Percentiles rank a stretch among this genome's conserved stretches.
Conservation (phyloP, 1,140 invertebrate genomes). For the Sycophaga agraensis region DNA sequence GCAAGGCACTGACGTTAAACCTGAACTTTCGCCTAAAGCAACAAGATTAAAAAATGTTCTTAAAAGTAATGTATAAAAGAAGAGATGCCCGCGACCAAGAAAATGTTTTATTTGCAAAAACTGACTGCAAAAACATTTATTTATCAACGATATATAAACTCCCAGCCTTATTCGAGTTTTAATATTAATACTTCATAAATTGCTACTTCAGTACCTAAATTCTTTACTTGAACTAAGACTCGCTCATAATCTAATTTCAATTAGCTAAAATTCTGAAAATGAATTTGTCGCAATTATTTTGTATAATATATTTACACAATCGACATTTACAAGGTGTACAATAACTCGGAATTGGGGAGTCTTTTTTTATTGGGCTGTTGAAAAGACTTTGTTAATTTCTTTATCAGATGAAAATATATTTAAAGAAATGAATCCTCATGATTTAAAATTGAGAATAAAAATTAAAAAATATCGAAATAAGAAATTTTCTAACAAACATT, state of each 20-base stretch:
- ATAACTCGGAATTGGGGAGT: constrained; percentile 11
- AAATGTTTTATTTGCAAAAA: neutral
- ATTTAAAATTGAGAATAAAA: too few species aligned
- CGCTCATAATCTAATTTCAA: neutral
- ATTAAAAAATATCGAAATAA: too few species aligned
- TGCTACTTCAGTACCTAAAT: constrained; percentile 12
- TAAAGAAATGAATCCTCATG: too few species aligned
- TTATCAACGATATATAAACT: constrained; percentile 3
- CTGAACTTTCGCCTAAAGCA: neutral
- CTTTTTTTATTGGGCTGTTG: neutral
- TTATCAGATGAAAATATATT: too few species aligned
- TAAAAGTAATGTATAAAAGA: neutral
- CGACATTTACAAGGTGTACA: constrained; percentile 27
- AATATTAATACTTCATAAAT: constrained; percentile 24
- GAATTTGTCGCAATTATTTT: constrained; percentile 2
- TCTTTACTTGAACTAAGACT: neutral
- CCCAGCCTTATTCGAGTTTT: constrained; percentile 8
- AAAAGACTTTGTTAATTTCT: constrained; percentile 16
- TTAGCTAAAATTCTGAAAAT: constrained; percentile 12
- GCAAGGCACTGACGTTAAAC: constrained; percentile 20
- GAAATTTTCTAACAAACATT: too few species aligned
- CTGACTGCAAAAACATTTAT: constrained; percentile 25
- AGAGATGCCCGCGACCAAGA: neutral
- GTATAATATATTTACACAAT: constrained; percentile 27
- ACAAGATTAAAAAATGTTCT: neutral